Base-by-base conservation (phyloP, 2,888 invertebrate species). In the Orthonevra nobilis region DNA sequence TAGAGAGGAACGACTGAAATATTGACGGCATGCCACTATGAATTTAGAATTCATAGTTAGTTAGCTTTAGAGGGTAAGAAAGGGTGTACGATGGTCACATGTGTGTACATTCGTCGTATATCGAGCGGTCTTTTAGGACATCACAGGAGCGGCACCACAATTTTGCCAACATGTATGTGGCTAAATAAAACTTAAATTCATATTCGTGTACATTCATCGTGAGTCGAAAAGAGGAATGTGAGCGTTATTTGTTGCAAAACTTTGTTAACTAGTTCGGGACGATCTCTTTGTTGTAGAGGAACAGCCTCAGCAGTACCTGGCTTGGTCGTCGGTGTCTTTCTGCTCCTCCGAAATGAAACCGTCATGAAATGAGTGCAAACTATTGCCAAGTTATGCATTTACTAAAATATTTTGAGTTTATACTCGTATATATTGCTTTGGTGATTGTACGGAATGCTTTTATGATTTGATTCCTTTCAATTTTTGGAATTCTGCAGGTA, bases 201-300 rank as follows among this genome's bases (percentile, higher is more conserved):
- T 20, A 58, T 58, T 30, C 44, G 32, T 32, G 20, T 42, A 40
- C 20, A 28, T 40, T 17, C 52, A 23, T 52, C 14, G 34, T 52
- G 3, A 5, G 2, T 15, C n/a, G 15, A 3, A n/a, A 6, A 17
- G 6, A 6, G 30, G 28, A 38, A 17, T 6, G 10, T 28, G 28
- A 38, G 17, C 20, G 19, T 28, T 42, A 32, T 19, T 42, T 42
- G 40, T 20, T 20, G 17, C 9, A 28, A 42, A 58, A 44, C 32
- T 58, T 58, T 20, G 4, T 30, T 40, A 30, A 42, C 42, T 58
- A 58, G 32, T 58, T 58, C 1, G 44, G 44, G 58, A 32, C 50
- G 30, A 50, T 34, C 10, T 19, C 32, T 50, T 32, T 50, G 32
- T 50, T 32, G 17, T 17, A 30, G 40, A 19, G 28, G 4, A 7